Evolutionary conservation across 2,113 vertebrate species (phyloP), one percentile per base, ranked within the genome.

Genomic region (Rhynchopsitta pachyrhyncha): DNA sequence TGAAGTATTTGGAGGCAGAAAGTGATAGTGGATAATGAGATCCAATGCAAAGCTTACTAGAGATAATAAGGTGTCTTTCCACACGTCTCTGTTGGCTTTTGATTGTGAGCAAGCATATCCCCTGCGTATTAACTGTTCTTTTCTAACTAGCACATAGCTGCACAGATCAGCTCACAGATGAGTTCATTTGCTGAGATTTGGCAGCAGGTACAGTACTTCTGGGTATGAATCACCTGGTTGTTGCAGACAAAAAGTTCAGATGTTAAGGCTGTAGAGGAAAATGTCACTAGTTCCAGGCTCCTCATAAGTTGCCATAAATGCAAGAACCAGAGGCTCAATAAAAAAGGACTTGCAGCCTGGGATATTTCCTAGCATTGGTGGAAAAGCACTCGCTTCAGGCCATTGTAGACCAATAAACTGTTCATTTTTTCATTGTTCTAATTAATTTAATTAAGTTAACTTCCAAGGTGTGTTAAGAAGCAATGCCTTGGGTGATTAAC

Each of bases 371-470:
- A 87, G 60, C 50, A 97, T 89, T 98, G 97, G 94, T 97, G 96
- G 94, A 95, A 97, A 97, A 97, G 66, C 53, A 9, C 94, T 98
- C 46, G 29, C 97, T 97, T 96, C 70, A 7, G 97, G 97, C 97
- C 97, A 98, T 98, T 95, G 96, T 98, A 97, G 98, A 98, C 97
- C 98, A 98, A 98, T 98, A 98, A 98, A 98, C 97, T 97, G 97
- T 98, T 98, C 97, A 98, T 98, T 98, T 97, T 98, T 98, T 96
- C 97, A 97, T 98, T 98, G 98, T 98, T 98, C 98, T 98, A 98
- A 98, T 98, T 98, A 98, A 98, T 98, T 98, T 98, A 98, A 98
- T 98, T 98, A 98, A 98, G 97, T 98, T 98, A 98, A 98, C 98
- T 98, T 98, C 98, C 98, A 98, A 98, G 97, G 97, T 98, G 97